Evolutionary conservation across 2,113 vertebrate species (phyloP), one percentile per base, ranked within the genome.

Genomic region (Pyxicephalus adspersus): DNA sequence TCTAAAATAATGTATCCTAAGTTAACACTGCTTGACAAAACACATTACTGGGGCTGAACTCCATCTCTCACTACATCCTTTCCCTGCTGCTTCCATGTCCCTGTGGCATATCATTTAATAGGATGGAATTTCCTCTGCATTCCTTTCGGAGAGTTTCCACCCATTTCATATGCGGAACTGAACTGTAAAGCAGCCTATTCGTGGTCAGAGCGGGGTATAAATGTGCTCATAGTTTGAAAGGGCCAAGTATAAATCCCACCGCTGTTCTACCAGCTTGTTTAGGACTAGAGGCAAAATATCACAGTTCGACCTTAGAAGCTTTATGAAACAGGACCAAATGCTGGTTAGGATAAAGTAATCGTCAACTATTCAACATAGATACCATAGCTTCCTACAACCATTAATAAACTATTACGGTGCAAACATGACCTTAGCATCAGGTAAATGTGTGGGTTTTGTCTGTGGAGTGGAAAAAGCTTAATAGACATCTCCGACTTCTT

Each of bases 111-210:
- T 81, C 58, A 64, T 81, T 73, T 81, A 81, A 70, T 63, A 81
- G 29, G 68, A 73, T 81, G 79, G 79, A 81, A 81, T 81, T 81
- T 81, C 79, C 68, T 81, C 68, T 73, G 60, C 68, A 81, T 81
- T 81, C 79, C 79, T 81, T 81, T 81, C 28, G 11, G 31, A 64
- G 38, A 54, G 67, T 51, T 72, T 80, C 78, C 78, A 72, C 78
- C 78, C 78, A 31, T 64, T 81, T 64, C 79, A 55, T 73, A 52
- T 64, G 79, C 22, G 45, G 58, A 81, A 52, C 28, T 23, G 67
- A 6, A 25, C 34, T 75, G 57, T 25, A 61, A 75, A n/a, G 25
- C 61, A 17, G 23, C 34, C 74, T 38, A 51, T 20, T 52, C 51
- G 58, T 76, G 78, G 57, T 63, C 45, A 51, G 77, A 51, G 38